Conservation (phyloP, 2,888 invertebrate species). For the Mesorhabditis sp. region DNA sequence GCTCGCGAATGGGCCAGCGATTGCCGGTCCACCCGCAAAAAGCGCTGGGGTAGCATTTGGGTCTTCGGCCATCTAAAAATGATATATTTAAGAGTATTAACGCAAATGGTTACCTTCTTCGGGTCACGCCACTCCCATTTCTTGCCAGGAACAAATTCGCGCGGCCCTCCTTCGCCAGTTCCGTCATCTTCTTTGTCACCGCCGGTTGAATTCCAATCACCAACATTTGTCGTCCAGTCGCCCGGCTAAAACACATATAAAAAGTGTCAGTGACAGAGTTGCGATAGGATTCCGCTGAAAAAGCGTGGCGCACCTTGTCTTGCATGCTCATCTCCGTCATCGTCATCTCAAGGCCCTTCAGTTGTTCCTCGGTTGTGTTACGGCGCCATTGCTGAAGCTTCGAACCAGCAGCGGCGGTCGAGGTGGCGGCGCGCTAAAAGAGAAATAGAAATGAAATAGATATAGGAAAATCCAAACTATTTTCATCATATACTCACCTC, state of each 20-base stretch:
- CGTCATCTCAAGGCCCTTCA: background rate
- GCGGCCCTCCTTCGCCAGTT: conserved; percentile 23
- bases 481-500: background rate
- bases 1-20: background rate
- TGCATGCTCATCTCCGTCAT: too few relatives aligned
- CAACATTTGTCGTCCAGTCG: too few relatives aligned
- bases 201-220: background rate
- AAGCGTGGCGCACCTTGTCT: too few relatives aligned
- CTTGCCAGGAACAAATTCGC: conserved; percentile 48
- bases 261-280: too few relatives aligned
- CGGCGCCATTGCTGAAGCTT: conserved; percentile 25
- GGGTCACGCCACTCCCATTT: conserved; percentile 47
- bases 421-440: background rate
- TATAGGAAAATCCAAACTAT: background rate
- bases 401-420: conserved; percentile 20
- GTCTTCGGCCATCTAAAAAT: conserved; percentile 3
- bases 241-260: too few relatives aligned
- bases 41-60: conserved; percentile 5
- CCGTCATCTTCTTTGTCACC: conserved; percentile 1
- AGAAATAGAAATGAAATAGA: background rate
- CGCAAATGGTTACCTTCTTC: conserved; percentile 25
- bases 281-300: too few relatives aligned
- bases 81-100: background rate
- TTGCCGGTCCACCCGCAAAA: background rate
- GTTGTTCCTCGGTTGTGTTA: background rate